phyloP scores from a whole-genome alignment of 2,797 vertebrate species.

The Acipenser oxyrinchus region DNA sequence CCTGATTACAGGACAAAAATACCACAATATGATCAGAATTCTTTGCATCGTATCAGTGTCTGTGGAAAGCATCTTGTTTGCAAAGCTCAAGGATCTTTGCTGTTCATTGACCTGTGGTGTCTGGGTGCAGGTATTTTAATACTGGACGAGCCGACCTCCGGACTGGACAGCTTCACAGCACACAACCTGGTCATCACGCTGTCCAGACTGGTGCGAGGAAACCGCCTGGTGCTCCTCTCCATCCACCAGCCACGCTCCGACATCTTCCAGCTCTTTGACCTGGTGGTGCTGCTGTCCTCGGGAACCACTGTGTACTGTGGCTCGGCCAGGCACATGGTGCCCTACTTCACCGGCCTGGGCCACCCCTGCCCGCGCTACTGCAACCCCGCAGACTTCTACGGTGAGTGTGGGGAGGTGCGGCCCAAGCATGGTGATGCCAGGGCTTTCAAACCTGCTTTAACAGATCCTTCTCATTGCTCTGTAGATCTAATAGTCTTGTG shows the following conservation, averaged over 20 bases:
- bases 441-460: no score
- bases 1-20: no score
- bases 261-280: constrained; percentile 90
- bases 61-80: no score
- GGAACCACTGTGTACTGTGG: constrained; percentile 82
- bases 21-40: no score
- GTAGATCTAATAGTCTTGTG: no score
- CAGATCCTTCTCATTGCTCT: no score
- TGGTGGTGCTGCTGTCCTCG: constrained; percentile 81
- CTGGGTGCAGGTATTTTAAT: constrained; percentile 77
- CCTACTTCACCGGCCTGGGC: constrained; percentile 79
- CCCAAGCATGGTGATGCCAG: no score
- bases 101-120: neutral
- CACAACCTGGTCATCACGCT: constrained; percentile 90
- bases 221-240: constrained; percentile 84
- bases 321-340: constrained; percentile 78
- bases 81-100: no score
- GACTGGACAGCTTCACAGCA: constrained; percentile 92
- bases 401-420: constrained; percentile 48
- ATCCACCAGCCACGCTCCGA: constrained; percentile 92
- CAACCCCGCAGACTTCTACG: constrained; percentile 93
- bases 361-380: constrained; percentile 86
- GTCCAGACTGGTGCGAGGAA: constrained; percentile 83
- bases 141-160: constrained; percentile 90
- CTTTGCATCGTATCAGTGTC: no score